Base-by-base conservation (phyloP, 2,888 invertebrate genomes). In the Ecdyonurus torrentis region DNA sequence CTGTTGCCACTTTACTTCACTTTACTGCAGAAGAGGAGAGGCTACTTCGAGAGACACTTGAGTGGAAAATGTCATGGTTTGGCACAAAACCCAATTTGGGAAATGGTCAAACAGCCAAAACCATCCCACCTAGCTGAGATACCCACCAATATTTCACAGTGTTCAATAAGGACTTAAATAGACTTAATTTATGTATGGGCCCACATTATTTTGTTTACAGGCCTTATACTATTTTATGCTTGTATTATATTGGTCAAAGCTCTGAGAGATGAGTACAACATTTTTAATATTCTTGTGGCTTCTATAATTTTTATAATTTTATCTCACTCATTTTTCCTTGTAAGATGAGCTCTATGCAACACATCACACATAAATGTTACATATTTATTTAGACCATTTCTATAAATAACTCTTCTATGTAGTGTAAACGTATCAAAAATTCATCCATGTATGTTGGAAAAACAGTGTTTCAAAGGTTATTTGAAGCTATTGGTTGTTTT, bases 11-110 rank as follows among this genome's bases (percentile, higher is more conserved):
- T 0, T 76, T 95, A 63, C 78, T 95, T 25, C 84, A 90, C 66
- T 86, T 95, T 66, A 86, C 86, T 0, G 82, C 85, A 23, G 93
- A 93, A 70, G 95, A 95, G 75, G 93, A 95, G 71, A 85, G 87
- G 69, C 74, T 92, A 7, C 79, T 95, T 5, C 83, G 87, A 62
- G 88, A 90, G 69, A 89, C 90, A 0, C 73, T 90, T 65, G 84
- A 85, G 67, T 86, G 83, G 83, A 84, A 83, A 71, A 83, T 81
- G 80, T 86, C 85, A 3, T 87, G 85, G 86, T 87, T 85, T 72
- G 82, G 82, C 2, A 74, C 78, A 15, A 76, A 76, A 74, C 85
- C 75, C n/a, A 63, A 70, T 75, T 65, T 74, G 74, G 65, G 78
- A 76, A 77, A 73, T 76, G 69, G 76, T 74, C 2, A 74, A 70